These are phyloP conservation scores for Philereme transversata DNA, from an alignment of 2,888 invertebrate genomes.

Conservation along the genomic window DNA sequence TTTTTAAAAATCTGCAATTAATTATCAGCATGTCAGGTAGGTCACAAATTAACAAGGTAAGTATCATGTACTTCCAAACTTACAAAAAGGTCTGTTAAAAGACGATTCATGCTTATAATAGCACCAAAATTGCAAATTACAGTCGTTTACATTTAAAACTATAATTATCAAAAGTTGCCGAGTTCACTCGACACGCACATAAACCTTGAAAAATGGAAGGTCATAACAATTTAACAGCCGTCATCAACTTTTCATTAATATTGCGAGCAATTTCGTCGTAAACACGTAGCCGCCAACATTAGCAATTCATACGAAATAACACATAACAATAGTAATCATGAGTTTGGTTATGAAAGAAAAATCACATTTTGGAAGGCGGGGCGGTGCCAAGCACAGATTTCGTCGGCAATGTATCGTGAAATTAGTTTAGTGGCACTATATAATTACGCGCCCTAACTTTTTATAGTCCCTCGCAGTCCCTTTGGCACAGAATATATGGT, in stretches of 20 bases:
- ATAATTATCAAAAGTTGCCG: constrained; percentile 45
- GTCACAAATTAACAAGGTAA: constrained; percentile 7
- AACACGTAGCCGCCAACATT: constrained; percentile 61
- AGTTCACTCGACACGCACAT: constrained; percentile 41
- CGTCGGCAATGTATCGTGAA: constrained; percentile 83
- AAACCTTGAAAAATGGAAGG: constrained; percentile 58
- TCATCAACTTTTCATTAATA: constrained; percentile 65
- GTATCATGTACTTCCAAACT: constrained; percentile 4
- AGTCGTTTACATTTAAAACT: constrained; percentile 33
- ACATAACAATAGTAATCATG: constrained; percentile 79
- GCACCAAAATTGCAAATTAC: constrained; percentile 33
- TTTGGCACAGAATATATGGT: constrained; percentile 29
- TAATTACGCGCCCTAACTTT: constrained; percentile 81
- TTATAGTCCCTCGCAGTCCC: constrained; percentile 64
- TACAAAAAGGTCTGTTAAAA: constrained; percentile 13
- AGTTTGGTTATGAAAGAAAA: constrained; percentile 73
- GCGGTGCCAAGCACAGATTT: constrained; percentile 83
- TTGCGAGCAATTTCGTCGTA: constrained; percentile 56
- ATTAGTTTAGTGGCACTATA: constrained; percentile 84
- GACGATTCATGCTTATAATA: constrained; percentile 16
- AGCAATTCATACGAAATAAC: constrained; percentile 79
- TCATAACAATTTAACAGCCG: constrained; percentile 54
- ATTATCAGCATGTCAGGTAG: no score
- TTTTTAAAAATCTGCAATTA: no score
- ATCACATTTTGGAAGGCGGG: constrained; percentile 73